phyloP scores from a whole-genome alignment of 2,888 invertebrate genomes.

The Hirtodrosophila alboralis region DNA sequence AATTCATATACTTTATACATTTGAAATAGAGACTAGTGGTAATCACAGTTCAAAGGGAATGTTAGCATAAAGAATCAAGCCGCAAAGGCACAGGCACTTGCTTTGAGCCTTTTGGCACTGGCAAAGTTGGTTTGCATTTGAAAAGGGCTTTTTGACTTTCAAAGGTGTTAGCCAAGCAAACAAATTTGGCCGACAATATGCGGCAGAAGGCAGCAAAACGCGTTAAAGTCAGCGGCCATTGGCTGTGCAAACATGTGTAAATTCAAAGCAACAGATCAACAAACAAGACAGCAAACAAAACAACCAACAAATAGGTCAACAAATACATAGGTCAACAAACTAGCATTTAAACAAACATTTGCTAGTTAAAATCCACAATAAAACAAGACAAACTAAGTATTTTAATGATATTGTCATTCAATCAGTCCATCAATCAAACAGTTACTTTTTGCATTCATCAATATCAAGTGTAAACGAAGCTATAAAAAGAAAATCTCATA shows the following conservation, averaged over 20 bases:
- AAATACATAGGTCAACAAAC: constrained; percentile 19
- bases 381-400: constrained; percentile 23
- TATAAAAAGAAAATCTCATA: no score
- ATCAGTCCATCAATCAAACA: constrained; percentile 11
- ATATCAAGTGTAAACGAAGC: no score
- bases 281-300: constrained; percentile 19
- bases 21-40: constrained; percentile 10
- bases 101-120: constrained; percentile 63
- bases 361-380: constrained; percentile 32
- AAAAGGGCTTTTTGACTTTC: constrained; percentile 46
- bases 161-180: constrained; percentile 73
- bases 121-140: constrained; percentile 21
- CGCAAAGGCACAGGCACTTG: constrained; percentile 52
- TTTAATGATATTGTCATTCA: constrained; percentile 4
- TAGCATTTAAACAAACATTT: constrained; percentile 20
- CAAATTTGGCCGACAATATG: constrained; percentile 52
- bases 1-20: no score
- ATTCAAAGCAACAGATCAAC: constrained; percentile 65
- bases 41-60: constrained; percentile 19
- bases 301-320: constrained; percentile 37
- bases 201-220: constrained; percentile 3
- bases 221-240: constrained; percentile 20
- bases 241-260: constrained; percentile 70
- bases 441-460: constrained; percentile 40
- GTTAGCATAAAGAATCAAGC: constrained; percentile 5